A percentile compares a stretch with the other conserved stretches of the same genome.
These are phyloP conservation scores for Thelaira solivaga DNA, from an alignment of 2,888 invertebrate species.

Conservation along the genomic window DNA sequence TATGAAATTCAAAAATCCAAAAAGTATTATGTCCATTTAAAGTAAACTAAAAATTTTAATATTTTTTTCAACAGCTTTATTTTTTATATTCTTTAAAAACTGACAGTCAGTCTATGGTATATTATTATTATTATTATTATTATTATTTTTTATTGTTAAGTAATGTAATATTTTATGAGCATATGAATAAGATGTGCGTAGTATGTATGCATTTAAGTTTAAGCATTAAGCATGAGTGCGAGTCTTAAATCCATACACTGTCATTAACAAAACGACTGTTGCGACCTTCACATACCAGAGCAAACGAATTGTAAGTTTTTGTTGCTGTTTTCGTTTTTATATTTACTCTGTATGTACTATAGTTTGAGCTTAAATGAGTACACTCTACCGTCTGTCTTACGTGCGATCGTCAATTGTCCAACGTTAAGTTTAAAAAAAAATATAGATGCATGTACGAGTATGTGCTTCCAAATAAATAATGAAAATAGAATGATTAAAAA, in stretches of 20 bases:
- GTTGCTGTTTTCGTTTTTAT: slow-evolving; percentile 8
- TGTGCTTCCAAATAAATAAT: neutral
- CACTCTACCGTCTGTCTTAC: slow-evolving; percentile 34
- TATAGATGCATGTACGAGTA: neutral
- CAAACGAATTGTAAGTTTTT: slow-evolving; percentile 68
- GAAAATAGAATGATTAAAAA: neutral
- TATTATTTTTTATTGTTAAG: slow-evolving; percentile 4
- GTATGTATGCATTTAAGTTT: too few species aligned
- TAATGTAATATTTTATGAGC: slow-evolving; percentile 8
- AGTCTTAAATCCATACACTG: slow-evolving; percentile 43
- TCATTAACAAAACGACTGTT: slow-evolving; percentile 76
- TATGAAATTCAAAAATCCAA: too few species aligned
- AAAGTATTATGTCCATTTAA: too few species aligned
- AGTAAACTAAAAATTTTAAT: too few species aligned
- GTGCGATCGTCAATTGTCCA: slow-evolving; percentile 8
- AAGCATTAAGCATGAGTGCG: too few species aligned
- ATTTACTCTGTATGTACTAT: slow-evolving; percentile 23
- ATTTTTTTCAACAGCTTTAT: too few species aligned
- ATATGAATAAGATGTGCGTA: slow-evolving; percentile 19
- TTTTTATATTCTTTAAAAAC: too few species aligned
- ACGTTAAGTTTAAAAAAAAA: slow-evolving; percentile 9
- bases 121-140: too few species aligned
- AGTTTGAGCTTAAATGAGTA: slow-evolving; percentile 49
- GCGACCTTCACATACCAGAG: slow-evolving; percentile 77
- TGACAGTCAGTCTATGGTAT: too few species aligned